A percentile compares a stretch with the other conserved stretches of the same genome.
These are phyloP conservation scores for Monodelphis domestica DNA, from an alignment of 2,797 vertebrate genomes.

Conservation along the genomic window DNA sequence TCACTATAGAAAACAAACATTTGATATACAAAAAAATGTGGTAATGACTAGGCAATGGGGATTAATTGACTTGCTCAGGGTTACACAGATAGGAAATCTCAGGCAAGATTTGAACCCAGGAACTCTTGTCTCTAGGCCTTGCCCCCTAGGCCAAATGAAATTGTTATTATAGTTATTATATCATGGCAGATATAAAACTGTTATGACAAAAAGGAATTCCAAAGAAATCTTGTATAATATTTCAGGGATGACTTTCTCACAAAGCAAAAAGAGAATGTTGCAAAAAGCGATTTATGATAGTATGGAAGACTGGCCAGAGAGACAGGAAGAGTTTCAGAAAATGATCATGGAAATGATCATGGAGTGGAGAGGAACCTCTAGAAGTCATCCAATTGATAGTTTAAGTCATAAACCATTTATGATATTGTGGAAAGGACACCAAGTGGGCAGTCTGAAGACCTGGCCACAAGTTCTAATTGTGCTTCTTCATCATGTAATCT, in stretches of 20 bases:
- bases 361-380: neutral
- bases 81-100: too few species aligned
- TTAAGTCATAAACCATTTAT: neutral
- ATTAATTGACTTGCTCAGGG: too few species aligned
- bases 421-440: neutral
- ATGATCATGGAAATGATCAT: neutral
- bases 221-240: conserved; percentile 11
- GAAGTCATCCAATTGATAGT: neutral
- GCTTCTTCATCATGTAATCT: neutral
- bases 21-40: neutral
- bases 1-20: neutral
- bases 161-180: too few species aligned
- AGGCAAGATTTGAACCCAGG: too few species aligned
- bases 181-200: neutral
- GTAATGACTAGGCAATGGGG: too few species aligned
- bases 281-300: neutral
- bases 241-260: neutral
- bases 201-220: neutral
- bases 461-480: neutral
- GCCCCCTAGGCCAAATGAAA: neutral
- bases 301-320: neutral
- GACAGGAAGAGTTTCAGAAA: neutral
- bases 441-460: neutral
- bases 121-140: too few species aligned
- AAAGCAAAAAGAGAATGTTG: neutral